Percentiles rank a stretch among this genome's conserved stretches.
phyloP scores from a whole-genome alignment of 1,140 invertebrate genomes.

The Sycophila sp. region DNA sequence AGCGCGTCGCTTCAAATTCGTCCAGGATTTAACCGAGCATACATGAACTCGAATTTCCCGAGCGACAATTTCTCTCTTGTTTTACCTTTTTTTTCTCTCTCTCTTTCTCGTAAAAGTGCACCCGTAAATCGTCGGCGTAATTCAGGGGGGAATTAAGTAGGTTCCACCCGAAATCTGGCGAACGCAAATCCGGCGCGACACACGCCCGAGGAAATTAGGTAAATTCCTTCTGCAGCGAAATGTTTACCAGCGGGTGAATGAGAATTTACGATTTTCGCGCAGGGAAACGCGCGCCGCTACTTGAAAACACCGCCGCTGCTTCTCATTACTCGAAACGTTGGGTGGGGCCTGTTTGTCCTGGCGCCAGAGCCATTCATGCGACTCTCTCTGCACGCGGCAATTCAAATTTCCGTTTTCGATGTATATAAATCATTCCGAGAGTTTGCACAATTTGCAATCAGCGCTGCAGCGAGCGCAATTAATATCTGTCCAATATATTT shows the following conservation, averaged over 20 bases:
- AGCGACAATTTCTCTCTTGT: no score
- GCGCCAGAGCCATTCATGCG: no score
- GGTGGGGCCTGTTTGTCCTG: slow-evolving; percentile 1
- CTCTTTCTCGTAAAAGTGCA: background rate
- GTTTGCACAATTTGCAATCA: no score
- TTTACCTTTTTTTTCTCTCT: no score
- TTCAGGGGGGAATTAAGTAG: background rate
- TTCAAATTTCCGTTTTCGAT: no score
- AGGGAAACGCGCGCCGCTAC: background rate
- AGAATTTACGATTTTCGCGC: background rate
- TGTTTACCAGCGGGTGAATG: background rate
- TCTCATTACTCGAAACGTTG: background rate
- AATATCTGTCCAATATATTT: no score
- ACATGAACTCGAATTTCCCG: background rate
- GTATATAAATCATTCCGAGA: no score
- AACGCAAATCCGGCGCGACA: no score
- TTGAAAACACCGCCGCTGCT: background rate
- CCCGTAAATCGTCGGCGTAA: background rate
- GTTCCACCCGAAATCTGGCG: no score
- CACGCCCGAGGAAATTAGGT: background rate
- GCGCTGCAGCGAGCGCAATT: no score
- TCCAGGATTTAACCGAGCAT: background rate
- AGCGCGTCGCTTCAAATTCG: background rate
- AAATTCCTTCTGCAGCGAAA: background rate
- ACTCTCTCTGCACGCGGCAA: no score